A percentile compares a stretch with the other conserved stretches of the same genome.
phyloP scores from a whole-genome alignment of 2,113 vertebrate genomes.

The Ranitomeya imitator region DNA sequence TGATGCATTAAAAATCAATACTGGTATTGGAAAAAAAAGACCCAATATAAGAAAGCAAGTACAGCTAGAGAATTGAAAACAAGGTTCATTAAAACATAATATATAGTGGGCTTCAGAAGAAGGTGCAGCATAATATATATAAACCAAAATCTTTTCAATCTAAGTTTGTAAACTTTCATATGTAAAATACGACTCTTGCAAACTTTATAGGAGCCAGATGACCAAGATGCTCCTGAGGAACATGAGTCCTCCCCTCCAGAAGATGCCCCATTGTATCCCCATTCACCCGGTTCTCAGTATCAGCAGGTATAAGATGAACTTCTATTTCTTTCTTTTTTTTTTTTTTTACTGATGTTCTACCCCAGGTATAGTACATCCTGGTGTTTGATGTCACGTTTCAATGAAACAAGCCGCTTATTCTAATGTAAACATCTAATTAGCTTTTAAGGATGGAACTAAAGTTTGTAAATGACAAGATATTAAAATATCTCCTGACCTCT shows the following conservation, averaged over 20 bases:
- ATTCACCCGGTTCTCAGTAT: conserved; percentile 95
- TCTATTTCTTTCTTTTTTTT: conserved; percentile 13
- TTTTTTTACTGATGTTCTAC: background rate
- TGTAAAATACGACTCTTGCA: conserved; percentile 40
- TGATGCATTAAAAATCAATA: background rate
- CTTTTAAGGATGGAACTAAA: background rate
- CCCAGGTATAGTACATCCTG: background rate
- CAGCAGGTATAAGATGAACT: conserved; percentile 82
- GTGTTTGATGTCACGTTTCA: background rate
- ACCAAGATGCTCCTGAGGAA: conserved; percentile 96
- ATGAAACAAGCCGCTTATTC: background rate
- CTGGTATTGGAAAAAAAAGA: background rate
- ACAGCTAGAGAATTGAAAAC: no score
- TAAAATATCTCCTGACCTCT: background rate
- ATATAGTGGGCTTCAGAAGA: background rate
- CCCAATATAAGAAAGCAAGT: no score
- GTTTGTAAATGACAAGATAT: background rate
- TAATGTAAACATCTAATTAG: background rate
- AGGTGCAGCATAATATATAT: background rate
- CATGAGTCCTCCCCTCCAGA: conserved; percentile 97
- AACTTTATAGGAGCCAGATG: conserved; percentile 88
- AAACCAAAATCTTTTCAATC: background rate
- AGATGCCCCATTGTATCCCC: conserved; percentile 94
- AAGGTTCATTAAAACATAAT: background rate
- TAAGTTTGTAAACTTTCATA: conserved; percentile 16